Percentiles rank a stretch among this genome's conserved stretches.
These are phyloP conservation scores for Candidula unifasciata DNA, from an alignment of 2,888 invertebrate genomes.

Conservation along the genomic window DNA sequence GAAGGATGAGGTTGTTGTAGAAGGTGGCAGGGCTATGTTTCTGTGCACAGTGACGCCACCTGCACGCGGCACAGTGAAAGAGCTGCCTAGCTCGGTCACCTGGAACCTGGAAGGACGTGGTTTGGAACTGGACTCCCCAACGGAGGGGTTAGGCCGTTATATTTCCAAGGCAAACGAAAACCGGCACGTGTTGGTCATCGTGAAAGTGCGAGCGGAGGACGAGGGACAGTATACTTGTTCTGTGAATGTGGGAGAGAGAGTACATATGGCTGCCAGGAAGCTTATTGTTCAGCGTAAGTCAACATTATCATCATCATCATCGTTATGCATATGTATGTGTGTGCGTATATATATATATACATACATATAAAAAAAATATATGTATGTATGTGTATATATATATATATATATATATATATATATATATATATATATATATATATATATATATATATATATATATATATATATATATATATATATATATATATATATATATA, in stretches of 20 bases:
- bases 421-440: too few relatives aligned
- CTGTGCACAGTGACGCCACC: conserved; percentile 48
- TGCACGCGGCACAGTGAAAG: conserved; percentile 7
- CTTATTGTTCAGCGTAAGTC: conserved; percentile 61
- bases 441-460: too few relatives aligned
- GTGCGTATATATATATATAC: too few relatives aligned
- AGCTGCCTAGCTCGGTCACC: conserved; percentile 29
- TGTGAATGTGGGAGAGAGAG: conserved; percentile 57
- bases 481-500: too few relatives aligned
- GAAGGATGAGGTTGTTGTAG: conserved; percentile 45
- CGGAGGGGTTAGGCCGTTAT: conserved; percentile 54
- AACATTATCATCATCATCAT: not conserved
- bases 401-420: too few relatives aligned
- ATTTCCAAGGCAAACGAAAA: conserved; percentile 55
- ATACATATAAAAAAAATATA: too few relatives aligned
- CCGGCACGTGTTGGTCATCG: conserved; percentile 62
- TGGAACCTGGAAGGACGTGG: conserved; percentile 46
- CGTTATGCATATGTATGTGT: too few relatives aligned
- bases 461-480: too few relatives aligned
- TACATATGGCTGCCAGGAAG: conserved; percentile 57
- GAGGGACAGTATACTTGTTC: conserved; percentile 66
- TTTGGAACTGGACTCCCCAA: conserved; percentile 31
- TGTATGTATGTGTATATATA: too few relatives aligned
- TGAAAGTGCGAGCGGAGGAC: conserved; percentile 59
- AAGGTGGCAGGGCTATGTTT: conserved; percentile 46